A percentile compares a stretch with the other conserved stretches of the same genome.
phyloP scores from a whole-genome alignment of 1,140 invertebrate species.

The Apis laboriosa region DNA sequence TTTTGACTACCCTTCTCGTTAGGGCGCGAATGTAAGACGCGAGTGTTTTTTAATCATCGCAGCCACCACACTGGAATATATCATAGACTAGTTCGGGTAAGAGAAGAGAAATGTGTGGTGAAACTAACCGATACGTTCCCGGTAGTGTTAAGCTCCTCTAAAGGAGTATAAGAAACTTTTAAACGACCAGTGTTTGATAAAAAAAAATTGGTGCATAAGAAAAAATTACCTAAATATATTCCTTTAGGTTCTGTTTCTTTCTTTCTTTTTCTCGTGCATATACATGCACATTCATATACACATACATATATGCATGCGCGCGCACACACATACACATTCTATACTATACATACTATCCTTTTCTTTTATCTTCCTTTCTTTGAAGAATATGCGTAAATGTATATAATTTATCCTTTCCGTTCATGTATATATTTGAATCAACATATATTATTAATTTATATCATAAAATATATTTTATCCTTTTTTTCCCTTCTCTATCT shows the following conservation, averaged over 20 bases:
- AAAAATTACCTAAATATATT: conserved; percentile 16
- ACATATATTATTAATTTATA: conserved; percentile 6
- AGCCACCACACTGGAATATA: conserved; percentile 28
- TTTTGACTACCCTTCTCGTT: conserved; percentile 68
- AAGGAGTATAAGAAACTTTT: not conserved
- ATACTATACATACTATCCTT: not conserved
- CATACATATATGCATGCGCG: not conserved
- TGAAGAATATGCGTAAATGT: conserved; percentile 50
- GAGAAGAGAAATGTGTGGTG: conserved; percentile 49
- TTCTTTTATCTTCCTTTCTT: conserved; percentile 49
- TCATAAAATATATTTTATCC: conserved; percentile 47
- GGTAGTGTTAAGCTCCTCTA: not conserved
- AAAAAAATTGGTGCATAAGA: conserved; percentile 10
- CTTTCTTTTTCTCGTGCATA: conserved; percentile 29
- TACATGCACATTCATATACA: not conserved
- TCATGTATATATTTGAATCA: conserved; percentile 22
- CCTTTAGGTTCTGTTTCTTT: conserved; percentile 43
- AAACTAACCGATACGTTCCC: conserved; percentile 34
- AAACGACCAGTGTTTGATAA: conserved; percentile 3
- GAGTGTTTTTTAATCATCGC: conserved; percentile 65
- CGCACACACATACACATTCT: not conserved
- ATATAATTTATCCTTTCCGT: conserved; percentile 50
- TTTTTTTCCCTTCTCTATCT: not conserved
- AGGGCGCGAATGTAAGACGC: conserved; percentile 60
- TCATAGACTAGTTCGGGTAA: conserved; percentile 48